A percentile compares a stretch with the other conserved stretches of the same genome.
These are phyloP conservation scores for Picus viridis DNA, from an alignment of 2,797 vertebrate species.

Conservation along the genomic window DNA sequence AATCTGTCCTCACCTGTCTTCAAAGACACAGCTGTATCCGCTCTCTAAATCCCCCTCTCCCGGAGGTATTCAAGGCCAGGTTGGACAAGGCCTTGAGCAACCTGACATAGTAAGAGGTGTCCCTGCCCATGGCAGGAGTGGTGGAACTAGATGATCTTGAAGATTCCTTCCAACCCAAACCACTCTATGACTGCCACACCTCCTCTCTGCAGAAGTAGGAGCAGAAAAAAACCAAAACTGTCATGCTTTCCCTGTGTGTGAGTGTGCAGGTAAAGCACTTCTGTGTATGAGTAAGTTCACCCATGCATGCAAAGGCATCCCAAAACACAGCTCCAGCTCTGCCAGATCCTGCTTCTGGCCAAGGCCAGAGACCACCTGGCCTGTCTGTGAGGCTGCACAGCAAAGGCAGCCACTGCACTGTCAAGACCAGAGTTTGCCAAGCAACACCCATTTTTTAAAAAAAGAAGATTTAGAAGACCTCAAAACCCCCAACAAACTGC, in stretches of 20 bases:
- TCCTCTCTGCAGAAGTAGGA: background rate
- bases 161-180: too few species aligned
- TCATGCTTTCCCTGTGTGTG: background rate
- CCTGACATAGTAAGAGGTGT: too few species aligned
- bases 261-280: background rate
- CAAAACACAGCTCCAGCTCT: background rate
- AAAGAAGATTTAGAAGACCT: background rate
- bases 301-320: background rate
- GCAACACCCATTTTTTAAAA: background rate
- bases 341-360: background rate
- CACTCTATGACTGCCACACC: background rate
- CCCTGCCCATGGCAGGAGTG: too few species aligned
- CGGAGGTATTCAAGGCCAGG: too few species aligned
- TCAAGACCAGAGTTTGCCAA: background rate
- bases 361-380: background rate
- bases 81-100: too few species aligned
- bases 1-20: background rate
- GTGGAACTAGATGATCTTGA: too few species aligned
- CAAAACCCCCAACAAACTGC: accelerated
- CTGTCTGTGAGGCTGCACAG: background rate
- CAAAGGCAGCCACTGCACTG: background rate
- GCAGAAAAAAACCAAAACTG: background rate
- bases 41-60: background rate
- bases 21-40: background rate
- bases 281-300: background rate